Evolutionary conservation across 2,113 vertebrate species (phyloP).

Genomic region (Mus pahari): DNA sequence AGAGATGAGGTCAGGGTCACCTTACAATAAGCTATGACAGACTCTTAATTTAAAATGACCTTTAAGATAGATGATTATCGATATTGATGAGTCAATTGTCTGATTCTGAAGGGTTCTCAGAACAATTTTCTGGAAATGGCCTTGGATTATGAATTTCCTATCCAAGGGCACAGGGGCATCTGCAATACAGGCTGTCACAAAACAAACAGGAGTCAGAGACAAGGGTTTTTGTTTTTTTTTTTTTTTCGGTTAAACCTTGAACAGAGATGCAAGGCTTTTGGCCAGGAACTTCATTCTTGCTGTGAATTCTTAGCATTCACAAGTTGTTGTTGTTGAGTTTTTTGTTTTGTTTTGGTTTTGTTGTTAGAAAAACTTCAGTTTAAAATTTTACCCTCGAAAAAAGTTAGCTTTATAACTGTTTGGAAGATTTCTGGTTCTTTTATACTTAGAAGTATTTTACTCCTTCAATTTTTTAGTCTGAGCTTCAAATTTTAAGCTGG

Average conservation of each 20-base stretch:
- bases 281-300: background rate
- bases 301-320: background rate
- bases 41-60: slow-evolving; percentile 28
- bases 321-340: background rate
- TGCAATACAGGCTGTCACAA: background rate
- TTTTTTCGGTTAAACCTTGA: background rate
- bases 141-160: slow-evolving; percentile 56
- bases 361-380: background rate
- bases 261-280: background rate
- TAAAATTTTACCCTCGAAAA: slow-evolving; percentile 33
- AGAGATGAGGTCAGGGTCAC: background rate
- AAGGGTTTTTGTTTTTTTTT: too few species aligned
- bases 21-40: background rate
- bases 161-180: background rate
- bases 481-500: background rate
- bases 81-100: background rate
- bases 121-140: slow-evolving; percentile 45
- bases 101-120: slow-evolving; percentile 46
- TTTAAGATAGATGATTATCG: background rate
- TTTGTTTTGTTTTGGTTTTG: background rate
- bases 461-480: background rate
- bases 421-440: background rate
- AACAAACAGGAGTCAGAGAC: background rate
- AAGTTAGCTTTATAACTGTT: slow-evolving; percentile 28
- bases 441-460: background rate